These are phyloP conservation scores for Brachyistius frenatus DNA, from an alignment of 2,113 vertebrate species.

Conservation along the genomic window DNA sequence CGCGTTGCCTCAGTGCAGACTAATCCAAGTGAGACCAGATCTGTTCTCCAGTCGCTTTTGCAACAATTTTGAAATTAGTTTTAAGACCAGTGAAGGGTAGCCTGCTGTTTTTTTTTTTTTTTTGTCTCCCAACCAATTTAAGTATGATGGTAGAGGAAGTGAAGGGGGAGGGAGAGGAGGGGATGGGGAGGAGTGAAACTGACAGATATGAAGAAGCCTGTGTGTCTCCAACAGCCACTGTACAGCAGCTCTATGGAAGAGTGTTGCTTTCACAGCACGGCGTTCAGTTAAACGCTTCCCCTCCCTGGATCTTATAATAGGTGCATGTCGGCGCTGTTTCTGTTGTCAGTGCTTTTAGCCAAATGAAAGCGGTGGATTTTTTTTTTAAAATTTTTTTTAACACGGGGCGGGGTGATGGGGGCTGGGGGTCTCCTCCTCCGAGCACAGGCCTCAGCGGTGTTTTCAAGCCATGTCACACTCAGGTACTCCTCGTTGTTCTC, in stretches of 20 bases:
- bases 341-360: constrained; percentile 59
- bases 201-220: background rate
- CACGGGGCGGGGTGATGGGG: background rate
- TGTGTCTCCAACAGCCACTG: background rate
- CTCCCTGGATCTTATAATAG: constrained; percentile 56
- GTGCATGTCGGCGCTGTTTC: constrained; percentile 59
- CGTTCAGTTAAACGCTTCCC: constrained; percentile 50
- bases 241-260: constrained; percentile 28
- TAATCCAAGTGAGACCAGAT: constrained; percentile 79
- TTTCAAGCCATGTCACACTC: constrained; percentile 68
- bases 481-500: constrained; percentile 64
- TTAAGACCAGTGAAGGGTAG: constrained; percentile 73
- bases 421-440: constrained; percentile 13
- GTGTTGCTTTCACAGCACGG: constrained; percentile 46
- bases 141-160: constrained; percentile 46
- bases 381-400: background rate
- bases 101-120: constrained; percentile 64
- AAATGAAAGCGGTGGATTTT: constrained; percentile 39
- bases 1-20: constrained; percentile 67
- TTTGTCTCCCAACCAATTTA: constrained; percentile 76
- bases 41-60: constrained; percentile 65
- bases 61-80: constrained; percentile 81
- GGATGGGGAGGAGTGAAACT: background rate
- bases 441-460: constrained; percentile 30
- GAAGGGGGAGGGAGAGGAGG: background rate